phyloP scores from a whole-genome alignment of 1,140 invertebrate genomes.

The Wasmannia auropunctata region DNA sequence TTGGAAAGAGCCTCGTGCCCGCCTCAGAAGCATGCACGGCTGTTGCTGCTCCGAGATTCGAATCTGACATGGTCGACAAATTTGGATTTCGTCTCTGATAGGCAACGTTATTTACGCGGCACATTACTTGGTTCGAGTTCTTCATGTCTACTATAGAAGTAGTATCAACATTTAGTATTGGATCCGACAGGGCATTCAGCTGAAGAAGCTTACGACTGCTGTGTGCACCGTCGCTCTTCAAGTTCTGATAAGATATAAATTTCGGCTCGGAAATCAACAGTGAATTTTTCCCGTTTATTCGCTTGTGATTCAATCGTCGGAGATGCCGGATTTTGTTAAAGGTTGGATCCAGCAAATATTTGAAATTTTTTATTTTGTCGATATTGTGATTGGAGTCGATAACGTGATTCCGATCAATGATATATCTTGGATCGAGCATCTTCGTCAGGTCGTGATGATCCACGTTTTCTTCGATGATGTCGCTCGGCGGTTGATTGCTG shows the following conservation, averaged over 20 bases:
- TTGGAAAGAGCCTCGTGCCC: slow-evolving; percentile 53
- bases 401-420: slow-evolving; percentile 78
- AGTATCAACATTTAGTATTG: slow-evolving; percentile 71
- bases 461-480: slow-evolving; percentile 80
- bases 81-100: slow-evolving; percentile 72
- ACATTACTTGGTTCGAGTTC: slow-evolving; percentile 61
- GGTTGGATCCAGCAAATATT: slow-evolving; percentile 81
- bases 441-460: slow-evolving; percentile 80
- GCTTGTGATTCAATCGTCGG: slow-evolving; percentile 77
- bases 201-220: slow-evolving; percentile 67
- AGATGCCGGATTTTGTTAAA: slow-evolving; percentile 82
- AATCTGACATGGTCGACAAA: slow-evolving; percentile 78
- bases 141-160: slow-evolving; percentile 47
- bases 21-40: slow-evolving; percentile 19
- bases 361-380: slow-evolving; percentile 81
- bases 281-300: slow-evolving; percentile 68
- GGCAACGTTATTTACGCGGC: slow-evolving; percentile 37
- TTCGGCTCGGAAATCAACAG: slow-evolving; percentile 71
- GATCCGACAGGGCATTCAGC: slow-evolving; percentile 81
- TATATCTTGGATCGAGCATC: slow-evolving; percentile 82
- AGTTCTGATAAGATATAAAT: slow-evolving; percentile 81
- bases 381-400: slow-evolving; percentile 83
- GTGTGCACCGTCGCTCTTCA: slow-evolving; percentile 73
- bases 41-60: slow-evolving; percentile 76
- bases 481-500: slow-evolving; percentile 61